Evolutionary conservation across 2,888 invertebrate genomes (phyloP).

Genomic region (Trachelus stipa): DNA sequence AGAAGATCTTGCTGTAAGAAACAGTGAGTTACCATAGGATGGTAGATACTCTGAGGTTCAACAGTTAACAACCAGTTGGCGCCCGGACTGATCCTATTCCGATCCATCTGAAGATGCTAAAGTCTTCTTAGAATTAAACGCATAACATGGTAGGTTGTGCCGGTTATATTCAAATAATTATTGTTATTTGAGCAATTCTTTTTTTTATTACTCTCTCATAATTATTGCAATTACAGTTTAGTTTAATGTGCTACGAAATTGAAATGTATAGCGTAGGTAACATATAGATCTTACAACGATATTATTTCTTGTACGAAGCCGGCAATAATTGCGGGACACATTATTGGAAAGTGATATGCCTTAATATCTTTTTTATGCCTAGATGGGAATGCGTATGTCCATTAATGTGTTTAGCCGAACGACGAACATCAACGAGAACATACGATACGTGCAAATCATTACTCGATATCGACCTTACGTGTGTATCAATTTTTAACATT

Average conservation of each 20-base stretch:
- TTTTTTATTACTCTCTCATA: constrained; percentile 50
- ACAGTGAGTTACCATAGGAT: neutral
- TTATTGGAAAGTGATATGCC: neutral
- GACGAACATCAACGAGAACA: neutral
- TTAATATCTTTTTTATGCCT: constrained; percentile 1
- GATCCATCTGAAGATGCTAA: neutral
- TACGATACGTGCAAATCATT: neutral
- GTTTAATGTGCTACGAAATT: constrained; percentile 26
- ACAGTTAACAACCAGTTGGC: neutral
- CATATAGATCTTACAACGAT: constrained; percentile 25
- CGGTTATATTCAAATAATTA: neutral
- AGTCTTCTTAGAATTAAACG: neutral
- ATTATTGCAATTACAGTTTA: constrained; percentile 52
- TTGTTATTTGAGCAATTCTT: constrained; percentile 27
- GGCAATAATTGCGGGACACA: neutral
- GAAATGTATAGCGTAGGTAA: constrained; percentile 30
- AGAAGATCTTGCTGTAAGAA: neutral
- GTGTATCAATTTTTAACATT: neutral
- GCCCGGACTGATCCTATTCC: neutral
- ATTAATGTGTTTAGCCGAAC: neutral
- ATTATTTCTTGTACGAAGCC: constrained; percentile 21
- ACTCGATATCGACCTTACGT: neutral
- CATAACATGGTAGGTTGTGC: neutral
- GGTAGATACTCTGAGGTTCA: neutral
- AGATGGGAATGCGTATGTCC: neutral